Evolutionary conservation across 2,113 vertebrate genomes (phyloP).

Genomic region (Cephalopterus ornatus): DNA sequence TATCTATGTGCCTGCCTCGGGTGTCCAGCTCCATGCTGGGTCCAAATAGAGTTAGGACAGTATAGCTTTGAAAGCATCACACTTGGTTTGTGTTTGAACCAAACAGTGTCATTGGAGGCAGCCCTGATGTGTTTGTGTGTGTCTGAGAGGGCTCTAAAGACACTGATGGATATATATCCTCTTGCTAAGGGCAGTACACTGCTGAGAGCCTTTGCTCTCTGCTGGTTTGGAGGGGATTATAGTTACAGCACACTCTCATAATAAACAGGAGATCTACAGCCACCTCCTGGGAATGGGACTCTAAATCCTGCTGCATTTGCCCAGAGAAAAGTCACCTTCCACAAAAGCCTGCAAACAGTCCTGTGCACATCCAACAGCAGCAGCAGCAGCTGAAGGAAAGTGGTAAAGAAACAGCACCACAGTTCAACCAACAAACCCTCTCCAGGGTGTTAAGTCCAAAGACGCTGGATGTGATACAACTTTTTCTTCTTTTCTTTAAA

Average conservation of each 20-base stretch:
- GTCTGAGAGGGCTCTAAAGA: neutral
- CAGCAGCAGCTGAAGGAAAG: neutral
- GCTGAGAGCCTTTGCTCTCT: neutral
- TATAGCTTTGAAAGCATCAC: neutral
- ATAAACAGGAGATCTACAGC: constrained; percentile 15
- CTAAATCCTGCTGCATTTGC: constrained; percentile 35
- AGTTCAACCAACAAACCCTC: neutral
- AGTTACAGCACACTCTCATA: neutral
- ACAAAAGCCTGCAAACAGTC: neutral
- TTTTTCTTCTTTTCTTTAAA: constrained; percentile 32
- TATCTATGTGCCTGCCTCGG: neutral
- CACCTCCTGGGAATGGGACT: neutral
- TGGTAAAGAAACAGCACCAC: neutral
- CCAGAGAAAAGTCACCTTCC: constrained; percentile 39
- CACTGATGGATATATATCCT: neutral
- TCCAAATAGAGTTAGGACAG: neutral
- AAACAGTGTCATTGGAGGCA: neutral
- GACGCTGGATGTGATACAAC: neutral
- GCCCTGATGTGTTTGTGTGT: neutral
- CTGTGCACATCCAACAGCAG: neutral
- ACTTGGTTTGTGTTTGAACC: neutral
- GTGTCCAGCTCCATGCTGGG: neutral
- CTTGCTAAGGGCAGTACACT: neutral
- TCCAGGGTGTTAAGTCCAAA: neutral
- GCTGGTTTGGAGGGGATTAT: neutral